Conservation (phyloP, 1,140 invertebrate species). For the Pseudoatta argentina region DNA sequence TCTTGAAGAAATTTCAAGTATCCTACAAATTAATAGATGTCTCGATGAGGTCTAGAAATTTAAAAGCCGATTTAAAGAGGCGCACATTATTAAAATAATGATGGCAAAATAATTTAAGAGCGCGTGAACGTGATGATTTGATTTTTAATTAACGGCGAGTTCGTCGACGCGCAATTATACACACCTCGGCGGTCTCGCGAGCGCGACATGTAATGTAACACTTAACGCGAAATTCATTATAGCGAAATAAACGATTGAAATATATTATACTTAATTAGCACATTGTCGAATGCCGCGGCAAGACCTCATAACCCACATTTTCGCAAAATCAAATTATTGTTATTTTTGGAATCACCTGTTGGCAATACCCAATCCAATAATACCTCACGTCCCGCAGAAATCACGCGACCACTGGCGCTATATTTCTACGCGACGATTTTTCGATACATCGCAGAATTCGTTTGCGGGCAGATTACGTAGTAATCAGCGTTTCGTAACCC, state of each 20-base stretch:
- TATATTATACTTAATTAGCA: conserved; percentile 73
- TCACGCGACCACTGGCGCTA: conserved; percentile 62
- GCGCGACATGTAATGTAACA: conserved; percentile 53
- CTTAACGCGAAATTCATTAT: conserved; percentile 64
- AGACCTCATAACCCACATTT: conserved; percentile 74
- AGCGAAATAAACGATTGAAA: conserved; percentile 58
- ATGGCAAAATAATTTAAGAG: conserved; percentile 57
- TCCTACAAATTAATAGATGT: not conserved
- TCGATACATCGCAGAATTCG: conserved; percentile 68
- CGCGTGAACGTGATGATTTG: conserved; percentile 47
- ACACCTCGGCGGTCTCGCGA: conserved; percentile 43
- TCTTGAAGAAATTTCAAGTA: not conserved
- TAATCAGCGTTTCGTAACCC: conserved; percentile 16
- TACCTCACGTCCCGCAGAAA: conserved; percentile 71
- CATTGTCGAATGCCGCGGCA: conserved; percentile 66
- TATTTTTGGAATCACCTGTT: conserved; percentile 77
- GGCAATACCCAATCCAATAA: conserved; percentile 76
- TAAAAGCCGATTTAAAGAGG: not conserved
- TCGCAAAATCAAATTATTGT: conserved; percentile 74
- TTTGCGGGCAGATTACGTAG: conserved; percentile 47
- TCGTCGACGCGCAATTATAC: conserved; percentile 54
- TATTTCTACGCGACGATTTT: conserved; percentile 68
- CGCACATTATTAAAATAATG: conserved; percentile 23
- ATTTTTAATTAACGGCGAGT: conserved; percentile 60
- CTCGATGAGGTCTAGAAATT: conserved; percentile 4